Conservation (phyloP, 2,113 vertebrate species). For the Megalops atlanticus region DNA sequence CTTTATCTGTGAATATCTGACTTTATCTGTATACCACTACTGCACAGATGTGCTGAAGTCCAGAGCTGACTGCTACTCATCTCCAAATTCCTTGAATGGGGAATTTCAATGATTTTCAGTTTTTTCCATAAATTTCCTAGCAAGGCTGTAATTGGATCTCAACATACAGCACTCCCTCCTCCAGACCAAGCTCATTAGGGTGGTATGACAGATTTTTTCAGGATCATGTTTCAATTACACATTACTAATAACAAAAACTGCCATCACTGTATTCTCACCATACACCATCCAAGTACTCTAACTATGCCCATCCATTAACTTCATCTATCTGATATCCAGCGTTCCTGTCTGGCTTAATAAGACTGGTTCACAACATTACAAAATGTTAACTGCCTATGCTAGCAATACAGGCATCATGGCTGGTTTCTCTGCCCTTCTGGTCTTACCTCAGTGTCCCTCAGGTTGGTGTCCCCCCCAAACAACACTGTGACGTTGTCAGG, state of each 20-base stretch:
- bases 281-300: not conserved
- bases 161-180: not conserved
- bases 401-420: too few species aligned
- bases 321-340: not conserved
- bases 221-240: too few species aligned
- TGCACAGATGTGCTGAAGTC: too few species aligned
- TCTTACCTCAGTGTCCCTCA: conserved; percentile 85
- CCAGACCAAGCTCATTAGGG: not conserved
- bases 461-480: conserved; percentile 95
- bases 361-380: not conserved
- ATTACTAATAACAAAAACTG: not conserved
- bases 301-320: not conserved
- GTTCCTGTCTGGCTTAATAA: not conserved
- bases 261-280: not conserved
- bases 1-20: too few species aligned
- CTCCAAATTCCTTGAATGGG: too few species aligned
- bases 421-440: not conserved
- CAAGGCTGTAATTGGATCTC: not conserved
- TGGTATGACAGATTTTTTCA: not conserved
- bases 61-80: too few species aligned
- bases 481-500: conserved; percentile 78
- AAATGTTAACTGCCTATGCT: not conserved
- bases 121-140: too few species aligned
- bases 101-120: too few species aligned
- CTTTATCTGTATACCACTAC: too few species aligned